Conservation (phyloP, 2,888 invertebrate species). For the Herminia tarsipennalis region DNA sequence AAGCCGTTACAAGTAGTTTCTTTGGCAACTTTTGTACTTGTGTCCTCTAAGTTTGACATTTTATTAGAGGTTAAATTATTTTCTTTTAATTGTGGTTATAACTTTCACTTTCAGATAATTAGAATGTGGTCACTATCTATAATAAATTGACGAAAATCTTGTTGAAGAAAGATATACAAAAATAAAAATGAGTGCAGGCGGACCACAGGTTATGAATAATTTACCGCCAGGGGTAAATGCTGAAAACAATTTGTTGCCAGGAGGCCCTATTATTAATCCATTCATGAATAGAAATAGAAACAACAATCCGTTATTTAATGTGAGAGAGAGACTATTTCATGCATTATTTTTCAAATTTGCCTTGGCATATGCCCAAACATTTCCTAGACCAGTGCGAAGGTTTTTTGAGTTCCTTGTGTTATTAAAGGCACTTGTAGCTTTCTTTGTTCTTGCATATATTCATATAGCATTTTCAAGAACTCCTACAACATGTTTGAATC, state of each 20-base stretch:
- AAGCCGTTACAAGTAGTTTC: constrained; percentile 15
- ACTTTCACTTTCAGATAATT: constrained; percentile 69
- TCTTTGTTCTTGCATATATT: constrained; percentile 97
- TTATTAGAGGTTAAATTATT: constrained; percentile 50
- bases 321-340: constrained; percentile 96
- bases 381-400: constrained; percentile 93
- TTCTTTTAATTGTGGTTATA: constrained; percentile 18
- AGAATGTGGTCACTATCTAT: constrained; percentile 51
- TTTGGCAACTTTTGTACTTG: constrained; percentile 39
- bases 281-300: constrained; percentile 83
- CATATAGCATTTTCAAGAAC: constrained; percentile 97
- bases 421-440: constrained; percentile 91
- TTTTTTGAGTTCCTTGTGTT: constrained; percentile 94
- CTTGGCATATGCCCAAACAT: constrained; percentile 95
- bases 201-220: constrained; percentile 71
- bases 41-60: constrained; percentile 66
- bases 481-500: constrained; percentile 96
- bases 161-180: too few relatives aligned
- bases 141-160: constrained; percentile 23
- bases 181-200: constrained; percentile 77
- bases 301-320: constrained; percentile 91
- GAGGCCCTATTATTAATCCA: constrained; percentile 83
- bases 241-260: constrained; percentile 83
- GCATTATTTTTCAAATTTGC: constrained; percentile 97
- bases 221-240: constrained; percentile 80